Base-by-base conservation (phyloP, 2,797 vertebrate species). In the Otolemur crassicaudatus region DNA sequence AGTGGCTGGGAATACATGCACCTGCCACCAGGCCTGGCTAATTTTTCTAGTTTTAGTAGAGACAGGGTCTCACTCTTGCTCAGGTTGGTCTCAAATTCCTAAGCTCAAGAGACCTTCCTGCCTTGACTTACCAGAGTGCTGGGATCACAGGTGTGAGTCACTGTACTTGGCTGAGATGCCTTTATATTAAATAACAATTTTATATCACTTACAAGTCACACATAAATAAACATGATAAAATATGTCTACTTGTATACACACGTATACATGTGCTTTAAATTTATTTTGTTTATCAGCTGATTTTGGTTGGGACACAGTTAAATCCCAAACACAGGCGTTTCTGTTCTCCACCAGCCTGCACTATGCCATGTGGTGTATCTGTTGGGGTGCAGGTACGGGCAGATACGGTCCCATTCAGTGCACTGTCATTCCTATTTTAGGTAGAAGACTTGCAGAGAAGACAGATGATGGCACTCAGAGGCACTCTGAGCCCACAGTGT, bases 391-490 rank as follows among this genome's bases (percentile, higher is more conserved):
- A 60, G 4, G 10, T 29, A 31, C 1, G 34, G 3, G 12, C 23
- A 90, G 31, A 53, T 73, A 77, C 61, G 79, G 65, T 37, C 40
- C 95, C n/a, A 31, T 40, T n/a, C 84, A 70, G 1, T 8, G 7
- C 34, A 73, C 0, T 65, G 9, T 73, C 31, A 49, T 77, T 82
- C 7, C 16, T 77, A 1, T 69, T 94, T 91, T 63, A 73, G n/a
- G 84, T 49, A 69, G 49, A 85, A 60, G 91, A 80, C 83, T 93
- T 37, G 87, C 13, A 82, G 27, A 79, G 75, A 87, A 91, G 58
- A 80, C 14, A 91, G 89, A 90, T 92, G 40, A 31, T 43, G 72
- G 58, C 17, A 65, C 31, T 34, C 25, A 81, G 77, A 86, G 49
- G 25, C 31, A 31, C 76, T 89, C 31, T 83, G 27, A 89, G 70